A percentile compares a stretch with the other conserved stretches of the same genome.
Conservation (phyloP, 2,797 vertebrate genomes). For the Threskiornis aethiopicus region DNA sequence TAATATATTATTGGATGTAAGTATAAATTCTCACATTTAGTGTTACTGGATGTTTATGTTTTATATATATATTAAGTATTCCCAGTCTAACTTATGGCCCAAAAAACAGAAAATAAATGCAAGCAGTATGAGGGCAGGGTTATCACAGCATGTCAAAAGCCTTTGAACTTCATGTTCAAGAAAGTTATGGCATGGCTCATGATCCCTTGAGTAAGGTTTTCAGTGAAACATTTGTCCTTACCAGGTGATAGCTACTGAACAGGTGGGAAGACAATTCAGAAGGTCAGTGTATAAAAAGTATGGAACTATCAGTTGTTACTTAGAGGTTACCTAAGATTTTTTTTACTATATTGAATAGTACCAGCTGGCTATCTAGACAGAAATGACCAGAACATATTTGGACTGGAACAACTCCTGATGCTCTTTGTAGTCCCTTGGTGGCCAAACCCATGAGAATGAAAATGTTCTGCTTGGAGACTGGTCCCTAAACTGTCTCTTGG, state of each 20-base stretch:
- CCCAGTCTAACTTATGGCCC: background rate
- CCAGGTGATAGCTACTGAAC: background rate
- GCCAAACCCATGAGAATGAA: background rate
- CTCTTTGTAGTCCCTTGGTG: background rate
- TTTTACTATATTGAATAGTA: background rate
- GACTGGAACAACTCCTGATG: background rate
- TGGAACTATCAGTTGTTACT: background rate
- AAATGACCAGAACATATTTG: background rate
- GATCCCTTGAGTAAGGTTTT: background rate
- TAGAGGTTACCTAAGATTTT: background rate
- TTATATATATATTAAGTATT: background rate
- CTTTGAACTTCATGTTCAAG: background rate
- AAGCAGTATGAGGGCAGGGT: accelerated
- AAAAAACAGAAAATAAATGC: background rate
- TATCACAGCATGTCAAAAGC: background rate
- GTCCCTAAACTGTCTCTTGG: background rate
- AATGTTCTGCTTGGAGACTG: background rate
- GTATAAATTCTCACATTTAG: background rate
- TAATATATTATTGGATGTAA: background rate
- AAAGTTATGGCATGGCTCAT: accelerated
- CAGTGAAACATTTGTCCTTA: background rate
- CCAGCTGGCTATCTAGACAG: background rate
- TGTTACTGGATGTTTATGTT: background rate
- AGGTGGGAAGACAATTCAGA: background rate
- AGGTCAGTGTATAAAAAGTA: background rate